Evolutionary conservation across 2,113 vertebrate species (phyloP), one percentile per base, ranked within the genome.

Genomic region (Sprattus sprattus): DNA sequence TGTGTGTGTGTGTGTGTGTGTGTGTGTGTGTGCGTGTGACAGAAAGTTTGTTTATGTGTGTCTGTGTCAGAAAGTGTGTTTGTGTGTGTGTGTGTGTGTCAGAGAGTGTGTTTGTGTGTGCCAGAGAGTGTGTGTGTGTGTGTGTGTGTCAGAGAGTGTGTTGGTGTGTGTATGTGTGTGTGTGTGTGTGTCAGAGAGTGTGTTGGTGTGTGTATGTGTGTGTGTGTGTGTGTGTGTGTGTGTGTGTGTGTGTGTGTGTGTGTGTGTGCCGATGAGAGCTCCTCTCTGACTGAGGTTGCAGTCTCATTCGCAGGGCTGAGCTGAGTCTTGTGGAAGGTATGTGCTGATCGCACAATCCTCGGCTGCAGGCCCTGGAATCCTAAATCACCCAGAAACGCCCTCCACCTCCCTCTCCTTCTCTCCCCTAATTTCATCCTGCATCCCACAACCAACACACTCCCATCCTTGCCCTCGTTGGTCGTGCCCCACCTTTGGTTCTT

Each of bases 341-440:
- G 91, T 94, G 94, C 93, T 94, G 93, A 94, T 91, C 88, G 57
- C 91, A 93, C 92, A 93, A 88, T 2, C 90, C 92, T 92, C 88
- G 75, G 82, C 85, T 84, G 86, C 89, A 89, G 92, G 89, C 91
- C 92, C 92, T 92, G 93, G 91, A 94, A 94, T 94, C 93, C 91
- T 86, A 91, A 92, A 92, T 92, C 89, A 91, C 84, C 87, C 6
- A 92, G 92, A 85, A 78, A 78, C 94, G 89, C 93, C 92, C 92
- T 91, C 87, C 82, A 4, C 71, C 28, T 78, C 10, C 11, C 32
- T 39, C 25, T 32, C 64, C 39, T 39, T 7, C 25, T 11, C 6
- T 25, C 64, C n/a, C 64, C 9, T 25, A 6, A 22, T 60, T n/a
- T n/a, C 8, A 3, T n/a, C 64, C n/a, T 67, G 18, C 54, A 60